A percentile compares a stretch with the other conserved stretches of the same genome.
Conservation (phyloP, 2,797 vertebrate genomes). For the Galago senegalensis region DNA sequence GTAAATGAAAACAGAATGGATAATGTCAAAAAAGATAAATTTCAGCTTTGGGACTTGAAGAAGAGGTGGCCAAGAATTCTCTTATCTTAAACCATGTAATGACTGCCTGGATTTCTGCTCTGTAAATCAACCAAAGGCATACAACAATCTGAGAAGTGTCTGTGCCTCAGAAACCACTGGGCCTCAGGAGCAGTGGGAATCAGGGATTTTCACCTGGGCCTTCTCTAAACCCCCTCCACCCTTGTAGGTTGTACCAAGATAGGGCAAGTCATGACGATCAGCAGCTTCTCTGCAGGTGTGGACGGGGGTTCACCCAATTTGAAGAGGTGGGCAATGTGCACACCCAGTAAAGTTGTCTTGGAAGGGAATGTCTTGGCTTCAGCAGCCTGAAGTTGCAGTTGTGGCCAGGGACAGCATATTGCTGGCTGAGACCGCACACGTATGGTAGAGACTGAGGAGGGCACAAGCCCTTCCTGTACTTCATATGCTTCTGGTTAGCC, state of each 20-base stretch:
- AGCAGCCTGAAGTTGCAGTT: not conserved
- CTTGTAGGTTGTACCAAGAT: not conserved
- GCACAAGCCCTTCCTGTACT: not conserved
- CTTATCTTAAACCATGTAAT: not conserved
- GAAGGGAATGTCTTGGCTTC: not conserved
- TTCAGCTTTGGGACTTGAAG: not conserved
- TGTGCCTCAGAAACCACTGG: not conserved
- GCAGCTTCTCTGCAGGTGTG: not conserved
- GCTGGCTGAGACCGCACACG: not conserved
- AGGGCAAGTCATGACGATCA: no score
- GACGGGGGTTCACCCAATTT: not conserved
- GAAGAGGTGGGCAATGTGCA: not conserved
- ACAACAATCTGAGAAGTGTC: not conserved
- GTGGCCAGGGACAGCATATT: not conserved
- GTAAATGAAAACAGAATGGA: not conserved
- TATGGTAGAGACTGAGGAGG: not conserved
- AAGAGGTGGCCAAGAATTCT: not conserved
- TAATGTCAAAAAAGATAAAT: not conserved
- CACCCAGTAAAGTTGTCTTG: not conserved
- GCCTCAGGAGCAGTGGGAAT: not conserved
- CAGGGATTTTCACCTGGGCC: not conserved
- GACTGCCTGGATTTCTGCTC: not conserved
- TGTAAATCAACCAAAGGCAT: not conserved
- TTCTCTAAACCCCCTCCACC: not conserved
- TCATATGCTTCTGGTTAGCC: not conserved